Evolutionary conservation across 2,113 vertebrate species (phyloP), one percentile per base, ranked within the genome.

Genomic region (Plecotus auritus): DNA sequence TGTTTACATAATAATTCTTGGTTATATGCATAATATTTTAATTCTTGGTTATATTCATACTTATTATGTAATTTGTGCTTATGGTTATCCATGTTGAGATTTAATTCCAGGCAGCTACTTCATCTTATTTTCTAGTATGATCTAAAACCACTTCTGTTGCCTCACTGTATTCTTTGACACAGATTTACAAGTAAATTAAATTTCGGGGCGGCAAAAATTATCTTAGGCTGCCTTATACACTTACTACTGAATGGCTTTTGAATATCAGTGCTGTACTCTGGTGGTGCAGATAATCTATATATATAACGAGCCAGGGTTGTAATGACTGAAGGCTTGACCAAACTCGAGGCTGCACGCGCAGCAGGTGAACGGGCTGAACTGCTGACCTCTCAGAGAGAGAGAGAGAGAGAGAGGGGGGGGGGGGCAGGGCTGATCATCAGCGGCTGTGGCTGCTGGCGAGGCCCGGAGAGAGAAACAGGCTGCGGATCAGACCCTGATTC

Each of bases 1-100:
- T 80, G 13, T 74, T 96, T 95, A n/a, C 26, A 84, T 70, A 51
- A 16, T 96, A 77, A 89, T 89, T 87, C 56, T 91, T 94, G 37
- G 35, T 67, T 78, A 22, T 35, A 59, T 66, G 85, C 51, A 47
- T 85, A 51, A 37, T 81, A 47, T 76, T 84, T 78, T 87, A 47
- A 22, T 91, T 89, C 67, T 89, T 93, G n/a, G 32, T 78, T 78
- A 23, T 26, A 78, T 56, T 94, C 54, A 54, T 86, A 73, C 51
- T 96, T 93, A 69, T 84, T 94, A 78, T 64, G 7, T 69, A 95
- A 83, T 69, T 88, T 93, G 35, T 91, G 37, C 11, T 72, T 95
- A 56, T 91, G n/a, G 14, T 77, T 93, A 64, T 91, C 37, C 9
- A 20, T 89, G 30, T 37, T 59, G 72, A 76, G 26, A 11, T 66